Evolutionary conservation across 2,113 vertebrate species (phyloP).

Genomic region (Triplophysa rosa): DNA sequence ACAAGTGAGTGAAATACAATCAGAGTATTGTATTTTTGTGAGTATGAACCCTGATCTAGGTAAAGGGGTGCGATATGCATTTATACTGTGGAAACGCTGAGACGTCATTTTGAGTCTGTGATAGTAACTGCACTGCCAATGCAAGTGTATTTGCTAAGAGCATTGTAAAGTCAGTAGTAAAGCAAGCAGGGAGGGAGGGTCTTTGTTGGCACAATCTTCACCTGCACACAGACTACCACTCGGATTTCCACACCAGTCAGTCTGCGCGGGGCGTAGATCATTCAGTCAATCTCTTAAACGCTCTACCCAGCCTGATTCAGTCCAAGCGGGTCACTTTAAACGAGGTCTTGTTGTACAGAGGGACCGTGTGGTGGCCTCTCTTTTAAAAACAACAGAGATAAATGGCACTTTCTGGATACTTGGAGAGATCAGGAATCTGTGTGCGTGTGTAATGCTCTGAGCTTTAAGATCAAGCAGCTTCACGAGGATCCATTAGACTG

Average conservation of each 20-base stretch:
- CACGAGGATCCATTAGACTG: neutral
- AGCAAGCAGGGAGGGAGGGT: constrained; percentile 29
- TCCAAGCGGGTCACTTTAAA: constrained; percentile 19
- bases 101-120: neutral
- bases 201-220: constrained; percentile 21
- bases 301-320: neutral
- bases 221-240: neutral
- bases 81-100: neutral
- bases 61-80: constrained; percentile 15
- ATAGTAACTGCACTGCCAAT: neutral
- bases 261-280: neutral
- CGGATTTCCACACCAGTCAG: neutral
- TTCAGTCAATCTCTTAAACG: neutral
- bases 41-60: neutral
- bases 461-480: constrained; percentile 18
- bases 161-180: constrained; percentile 52
- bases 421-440: constrained; percentile 1
- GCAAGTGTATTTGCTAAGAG: constrained; percentile 22
- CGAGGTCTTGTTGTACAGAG: neutral
- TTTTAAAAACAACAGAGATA: constrained; percentile 14
- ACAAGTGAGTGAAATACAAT: neutral
- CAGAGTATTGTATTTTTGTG: neutral
- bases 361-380: constrained; percentile 8
- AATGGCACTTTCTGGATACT: constrained; percentile 30
- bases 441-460: constrained; percentile 9